Conservation (phyloP, 2,888 invertebrate species). For the Adelognathus sp. region DNA sequence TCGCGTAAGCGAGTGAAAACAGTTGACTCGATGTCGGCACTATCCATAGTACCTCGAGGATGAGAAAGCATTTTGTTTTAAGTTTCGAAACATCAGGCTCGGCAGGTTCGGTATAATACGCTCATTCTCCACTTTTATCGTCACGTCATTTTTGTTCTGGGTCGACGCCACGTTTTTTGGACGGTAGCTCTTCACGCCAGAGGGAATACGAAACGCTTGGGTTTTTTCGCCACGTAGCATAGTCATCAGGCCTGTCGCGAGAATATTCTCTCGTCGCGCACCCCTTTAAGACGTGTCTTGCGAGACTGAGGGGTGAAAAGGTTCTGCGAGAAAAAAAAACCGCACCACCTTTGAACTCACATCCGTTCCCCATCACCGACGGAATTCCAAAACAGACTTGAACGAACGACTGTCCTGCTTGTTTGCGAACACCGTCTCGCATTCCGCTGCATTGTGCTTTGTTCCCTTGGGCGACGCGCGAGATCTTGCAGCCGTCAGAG, state of each 20-base stretch:
- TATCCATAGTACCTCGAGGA: not conserved
- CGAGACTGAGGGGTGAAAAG: not conserved
- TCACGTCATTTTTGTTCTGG: constrained; percentile 41
- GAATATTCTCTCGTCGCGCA: constrained; percentile 7
- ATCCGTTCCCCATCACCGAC: constrained; percentile 26
- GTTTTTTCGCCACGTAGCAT: constrained; percentile 35
- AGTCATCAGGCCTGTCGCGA: constrained; percentile 28
- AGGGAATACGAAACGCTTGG: constrained; percentile 44
- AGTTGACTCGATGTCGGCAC: not conserved
- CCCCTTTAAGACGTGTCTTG: constrained; percentile 29
- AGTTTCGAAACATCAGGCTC: constrained; percentile 13
- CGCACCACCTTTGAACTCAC: constrained; percentile 31
- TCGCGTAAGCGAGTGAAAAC: no score
- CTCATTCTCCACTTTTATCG: constrained; percentile 49
- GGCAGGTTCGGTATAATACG: constrained; percentile 38
- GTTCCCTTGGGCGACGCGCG: constrained; percentile 10
- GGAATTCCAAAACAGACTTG: constrained; percentile 50
- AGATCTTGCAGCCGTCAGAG: constrained; percentile 8
- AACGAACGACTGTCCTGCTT: constrained; percentile 30
- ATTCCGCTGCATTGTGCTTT: constrained; percentile 18
- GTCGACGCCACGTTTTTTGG: constrained; percentile 46
- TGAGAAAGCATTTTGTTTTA: constrained; percentile 12
- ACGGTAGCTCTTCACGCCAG: constrained; percentile 37
- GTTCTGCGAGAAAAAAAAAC: constrained; percentile 3
- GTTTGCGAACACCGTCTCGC: constrained; percentile 12